Percentiles rank a stretch among this genome's conserved stretches.
Conservation (phyloP, 1,140 invertebrate genomes). For the Tetraneura akinire region DNA sequence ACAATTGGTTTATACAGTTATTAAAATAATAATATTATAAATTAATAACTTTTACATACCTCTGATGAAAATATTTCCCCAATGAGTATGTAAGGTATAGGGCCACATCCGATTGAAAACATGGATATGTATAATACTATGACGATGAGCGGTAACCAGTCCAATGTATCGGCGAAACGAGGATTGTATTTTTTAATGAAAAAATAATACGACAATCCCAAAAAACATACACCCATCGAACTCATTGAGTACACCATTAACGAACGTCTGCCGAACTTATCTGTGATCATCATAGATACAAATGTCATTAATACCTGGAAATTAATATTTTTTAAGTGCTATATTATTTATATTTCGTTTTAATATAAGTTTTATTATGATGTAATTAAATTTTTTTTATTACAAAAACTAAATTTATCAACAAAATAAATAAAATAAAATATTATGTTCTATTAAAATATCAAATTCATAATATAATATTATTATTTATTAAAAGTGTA, state of each 20-base stretch:
- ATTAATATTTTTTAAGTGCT: too few species aligned
- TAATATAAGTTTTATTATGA: too few species aligned
- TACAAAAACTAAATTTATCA: too few species aligned
- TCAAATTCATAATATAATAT: too few species aligned
- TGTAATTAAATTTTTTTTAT: too few species aligned
- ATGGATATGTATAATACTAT: constrained; percentile 64
- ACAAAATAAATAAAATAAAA: too few species aligned
- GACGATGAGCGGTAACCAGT: constrained; percentile 63
- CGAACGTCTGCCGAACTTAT: constrained; percentile 64
- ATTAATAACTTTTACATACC: not conserved
- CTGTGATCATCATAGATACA: constrained; percentile 63
- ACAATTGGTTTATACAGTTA: too few species aligned
- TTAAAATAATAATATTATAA: too few species aligned
- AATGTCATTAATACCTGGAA: constrained; percentile 60
- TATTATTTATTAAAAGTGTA: too few species aligned
- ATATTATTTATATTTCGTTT: too few species aligned
- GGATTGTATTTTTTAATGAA: constrained; percentile 59
- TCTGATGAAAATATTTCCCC: constrained; percentile 64
- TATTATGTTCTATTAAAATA: too few species aligned
- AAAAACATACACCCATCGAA: constrained; percentile 60
- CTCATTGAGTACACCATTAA: constrained; percentile 63
- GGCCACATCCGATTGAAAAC: constrained; percentile 61
- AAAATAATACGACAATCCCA: constrained; percentile 59
- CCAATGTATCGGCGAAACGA: constrained; percentile 52
- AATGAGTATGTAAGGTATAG: constrained; percentile 65